A percentile compares a stretch with the other conserved stretches of the same genome.
Conservation (phyloP, 1,140 invertebrate genomes). For the Euura saliciscinereae region DNA sequence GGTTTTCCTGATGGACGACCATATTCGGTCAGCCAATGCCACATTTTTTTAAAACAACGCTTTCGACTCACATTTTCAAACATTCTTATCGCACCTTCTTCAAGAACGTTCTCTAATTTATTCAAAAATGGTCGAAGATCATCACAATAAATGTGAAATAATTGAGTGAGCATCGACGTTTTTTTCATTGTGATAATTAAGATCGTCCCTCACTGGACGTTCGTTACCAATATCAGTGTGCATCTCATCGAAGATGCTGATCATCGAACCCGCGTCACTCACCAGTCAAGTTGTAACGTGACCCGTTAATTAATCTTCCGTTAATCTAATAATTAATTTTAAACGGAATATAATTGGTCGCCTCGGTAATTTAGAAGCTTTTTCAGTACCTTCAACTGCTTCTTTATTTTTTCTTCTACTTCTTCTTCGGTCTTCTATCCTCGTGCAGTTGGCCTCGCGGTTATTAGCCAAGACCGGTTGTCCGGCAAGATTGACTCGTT, state of each 20-base stretch:
- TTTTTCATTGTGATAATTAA: background rate
- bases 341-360: conserved; percentile 46
- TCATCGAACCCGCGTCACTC: conserved; percentile 21
- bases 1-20: conserved; percentile 3
- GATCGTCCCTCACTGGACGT: conserved; percentile 24
- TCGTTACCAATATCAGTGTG: too few relatives aligned
- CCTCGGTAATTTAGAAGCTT: conserved; percentile 37
- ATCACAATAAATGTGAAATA: too few relatives aligned
- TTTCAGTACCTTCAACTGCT: background rate
- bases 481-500: conserved; percentile 9
- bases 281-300: conserved; percentile 15
- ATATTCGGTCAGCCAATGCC: background rate
- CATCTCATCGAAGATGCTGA: too few relatives aligned
- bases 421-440: background rate
- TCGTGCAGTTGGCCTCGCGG: background rate
- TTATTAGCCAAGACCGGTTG: conserved; percentile 12
- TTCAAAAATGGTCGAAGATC: too few relatives aligned
- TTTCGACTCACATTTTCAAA: background rate
- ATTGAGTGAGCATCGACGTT: too few relatives aligned
- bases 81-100: background rate
- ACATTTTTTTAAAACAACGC: background rate
- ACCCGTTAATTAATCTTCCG: conserved; percentile 37
- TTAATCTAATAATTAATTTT: conserved; percentile 47
- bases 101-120: background rate
- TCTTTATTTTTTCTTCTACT: background rate